phyloP scores from a whole-genome alignment of 1,140 invertebrate species.

The Bicyclus anynana region DNA sequence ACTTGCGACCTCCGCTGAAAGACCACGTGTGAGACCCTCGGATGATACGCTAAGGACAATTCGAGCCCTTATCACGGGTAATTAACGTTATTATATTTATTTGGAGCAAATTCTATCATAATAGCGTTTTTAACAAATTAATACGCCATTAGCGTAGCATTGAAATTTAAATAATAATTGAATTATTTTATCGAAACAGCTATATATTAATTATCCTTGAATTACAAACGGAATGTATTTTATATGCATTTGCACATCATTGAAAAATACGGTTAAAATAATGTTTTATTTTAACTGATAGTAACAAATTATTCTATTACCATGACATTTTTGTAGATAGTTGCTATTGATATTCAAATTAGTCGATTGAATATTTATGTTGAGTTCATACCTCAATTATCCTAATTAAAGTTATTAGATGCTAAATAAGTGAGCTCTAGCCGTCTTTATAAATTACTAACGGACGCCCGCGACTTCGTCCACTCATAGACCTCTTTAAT shows the following conservation, averaged over 20 bases:
- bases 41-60: constrained; percentile 19
- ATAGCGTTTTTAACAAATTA: background rate
- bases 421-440: too few relatives aligned
- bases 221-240: background rate
- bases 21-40: constrained; percentile 25
- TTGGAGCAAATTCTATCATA: background rate
- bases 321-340: background rate
- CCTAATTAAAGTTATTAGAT: too few relatives aligned
- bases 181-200: background rate
- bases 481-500: too few relatives aligned
- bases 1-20: constrained; percentile 63
- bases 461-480: too few relatives aligned
- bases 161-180: background rate
- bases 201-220: background rate
- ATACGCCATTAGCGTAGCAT: background rate
- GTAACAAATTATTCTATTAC: too few relatives aligned
- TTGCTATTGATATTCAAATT: too few relatives aligned
- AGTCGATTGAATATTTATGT: too few relatives aligned
- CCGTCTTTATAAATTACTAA: too few relatives aligned
- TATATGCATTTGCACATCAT: background rate
- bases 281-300: too few relatives aligned
- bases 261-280: background rate
- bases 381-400: too few relatives aligned
- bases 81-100: background rate
- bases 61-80: background rate